Conservation (phyloP, 2,888 invertebrate species). For the Scaptomyza flava region DNA sequence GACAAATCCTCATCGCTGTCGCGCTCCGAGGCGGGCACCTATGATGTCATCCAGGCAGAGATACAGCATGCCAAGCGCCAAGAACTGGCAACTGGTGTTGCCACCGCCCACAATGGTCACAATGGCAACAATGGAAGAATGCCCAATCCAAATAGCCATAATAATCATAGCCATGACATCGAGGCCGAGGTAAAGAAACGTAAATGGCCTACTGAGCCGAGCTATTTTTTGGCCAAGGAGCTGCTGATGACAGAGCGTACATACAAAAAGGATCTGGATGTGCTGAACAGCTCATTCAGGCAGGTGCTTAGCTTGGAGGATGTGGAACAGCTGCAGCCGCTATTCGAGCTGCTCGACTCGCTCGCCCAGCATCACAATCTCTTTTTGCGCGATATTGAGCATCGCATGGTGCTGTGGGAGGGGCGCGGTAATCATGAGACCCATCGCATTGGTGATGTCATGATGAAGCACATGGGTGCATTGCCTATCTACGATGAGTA, state of each 20-base stretch:
- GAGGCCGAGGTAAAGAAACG: constrained; percentile 83
- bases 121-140: constrained; percentile 53
- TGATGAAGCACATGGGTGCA: constrained; percentile 88
- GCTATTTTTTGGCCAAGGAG: constrained; percentile 95
- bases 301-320: constrained; percentile 88
- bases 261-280: constrained; percentile 96
- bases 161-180: constrained; percentile 52
- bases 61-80: constrained; percentile 82
- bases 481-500: constrained; percentile 89
- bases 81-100: constrained; percentile 76
- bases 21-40: constrained; percentile 84
- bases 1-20: constrained; percentile 84
- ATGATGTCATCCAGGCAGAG: constrained; percentile 84
- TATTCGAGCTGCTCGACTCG: constrained; percentile 89
- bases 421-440: constrained; percentile 86
- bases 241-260: constrained; percentile 97
- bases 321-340: constrained; percentile 85
- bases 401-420: constrained; percentile 90
- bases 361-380: constrained; percentile 93
- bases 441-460: constrained; percentile 90
- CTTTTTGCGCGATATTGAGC: constrained; percentile 91
- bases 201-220: constrained; percentile 88
- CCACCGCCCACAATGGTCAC: constrained; percentile 73
- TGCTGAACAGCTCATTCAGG: constrained; percentile 92
- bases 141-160: constrained; percentile 32